These are phyloP conservation scores for Pseudorectes ferrugineus DNA, from an alignment of 2,113 vertebrate species.

Conservation along the genomic window DNA sequence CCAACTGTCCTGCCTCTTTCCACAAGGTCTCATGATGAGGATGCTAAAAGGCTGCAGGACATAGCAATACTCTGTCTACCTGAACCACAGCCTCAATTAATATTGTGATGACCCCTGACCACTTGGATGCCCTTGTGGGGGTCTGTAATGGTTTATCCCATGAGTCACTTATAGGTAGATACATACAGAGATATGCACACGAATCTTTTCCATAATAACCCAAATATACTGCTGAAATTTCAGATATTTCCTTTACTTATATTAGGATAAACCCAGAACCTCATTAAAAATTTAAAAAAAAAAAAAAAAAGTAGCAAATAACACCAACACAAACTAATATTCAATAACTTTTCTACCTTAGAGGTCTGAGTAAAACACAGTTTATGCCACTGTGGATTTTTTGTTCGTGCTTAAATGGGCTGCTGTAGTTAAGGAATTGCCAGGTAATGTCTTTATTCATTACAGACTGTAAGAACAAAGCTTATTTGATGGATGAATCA, in stretches of 20 bases:
- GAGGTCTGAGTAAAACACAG: background rate
- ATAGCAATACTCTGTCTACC: background rate
- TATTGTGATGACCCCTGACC: background rate
- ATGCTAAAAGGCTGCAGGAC: background rate
- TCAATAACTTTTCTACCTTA: background rate
- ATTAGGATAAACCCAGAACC: background rate
- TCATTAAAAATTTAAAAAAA: too few relatives aligned
- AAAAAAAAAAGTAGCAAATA: background rate
- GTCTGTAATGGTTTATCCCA: background rate
- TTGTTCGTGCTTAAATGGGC: background rate
- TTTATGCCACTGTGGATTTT: background rate
- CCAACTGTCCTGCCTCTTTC: background rate
- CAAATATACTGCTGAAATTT: background rate
- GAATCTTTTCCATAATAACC: background rate
- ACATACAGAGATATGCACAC: background rate
- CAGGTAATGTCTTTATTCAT: background rate
- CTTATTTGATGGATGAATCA: slow-evolving; percentile 29
- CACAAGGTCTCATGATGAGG: background rate
- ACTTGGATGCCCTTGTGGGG: background rate
- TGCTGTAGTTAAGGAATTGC: background rate
- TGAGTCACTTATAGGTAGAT: background rate
- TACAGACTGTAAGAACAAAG: background rate
- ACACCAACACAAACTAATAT: background rate
- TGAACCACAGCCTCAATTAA: background rate
- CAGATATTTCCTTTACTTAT: background rate